Conservation (phyloP, 2,113 vertebrate genomes). For the Centropus bengalensis region DNA sequence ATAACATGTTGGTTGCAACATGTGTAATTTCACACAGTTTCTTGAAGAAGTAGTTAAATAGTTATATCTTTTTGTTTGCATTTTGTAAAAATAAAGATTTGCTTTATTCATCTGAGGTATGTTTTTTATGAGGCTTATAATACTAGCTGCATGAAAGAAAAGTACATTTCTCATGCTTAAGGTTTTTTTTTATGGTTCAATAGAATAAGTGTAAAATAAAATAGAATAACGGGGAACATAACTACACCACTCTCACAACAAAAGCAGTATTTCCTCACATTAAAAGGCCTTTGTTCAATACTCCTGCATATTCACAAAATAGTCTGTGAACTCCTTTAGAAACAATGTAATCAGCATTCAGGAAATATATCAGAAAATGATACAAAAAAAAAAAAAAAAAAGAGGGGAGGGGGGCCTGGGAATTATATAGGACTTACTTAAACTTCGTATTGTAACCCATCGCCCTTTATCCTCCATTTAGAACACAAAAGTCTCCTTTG, state of each 20-base stretch:
- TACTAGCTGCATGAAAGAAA: not conserved
- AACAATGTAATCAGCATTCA: not conserved
- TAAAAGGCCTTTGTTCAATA: not conserved
- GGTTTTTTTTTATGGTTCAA: not conserved
- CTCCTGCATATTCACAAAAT: not conserved
- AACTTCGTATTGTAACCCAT: not conserved
- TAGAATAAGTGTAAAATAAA: constrained; percentile 24
- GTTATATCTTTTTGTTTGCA: not conserved
- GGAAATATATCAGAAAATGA: not conserved
- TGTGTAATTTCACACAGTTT: not conserved
- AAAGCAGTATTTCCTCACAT: not conserved
- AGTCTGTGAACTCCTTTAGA: not conserved
- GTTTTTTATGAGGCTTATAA: not conserved
- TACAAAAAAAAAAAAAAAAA: not conserved
- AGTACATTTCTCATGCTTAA: not conserved
- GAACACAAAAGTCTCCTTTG: not conserved
- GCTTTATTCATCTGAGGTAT: not conserved
- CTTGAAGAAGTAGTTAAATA: not conserved
- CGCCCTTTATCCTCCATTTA: not conserved
- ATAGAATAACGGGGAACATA: not conserved
- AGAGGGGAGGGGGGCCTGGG: not conserved
- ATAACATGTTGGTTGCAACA: not conserved
- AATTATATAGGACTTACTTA: too few species aligned
- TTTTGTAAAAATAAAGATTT: constrained; percentile 39
- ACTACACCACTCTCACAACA: not conserved